Evolutionary conservation across 2,888 invertebrate genomes (phyloP).

Genomic region (Linnaemya vulpina): DNA sequence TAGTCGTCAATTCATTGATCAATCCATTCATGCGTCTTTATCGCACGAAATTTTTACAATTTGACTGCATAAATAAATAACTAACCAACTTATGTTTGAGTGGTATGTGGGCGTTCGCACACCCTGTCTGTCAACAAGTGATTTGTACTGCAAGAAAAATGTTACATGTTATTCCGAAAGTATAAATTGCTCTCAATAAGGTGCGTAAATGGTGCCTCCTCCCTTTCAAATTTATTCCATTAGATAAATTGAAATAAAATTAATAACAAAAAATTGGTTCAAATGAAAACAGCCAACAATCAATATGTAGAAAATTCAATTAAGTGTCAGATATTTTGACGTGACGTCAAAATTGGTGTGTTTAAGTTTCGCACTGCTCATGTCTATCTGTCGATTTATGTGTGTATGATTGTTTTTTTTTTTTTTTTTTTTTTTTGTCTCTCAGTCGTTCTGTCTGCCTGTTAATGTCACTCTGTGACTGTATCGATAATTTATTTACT

Average conservation of each 20-base stretch:
- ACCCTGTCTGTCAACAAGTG: constrained; percentile 71
- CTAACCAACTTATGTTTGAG: constrained; percentile 13
- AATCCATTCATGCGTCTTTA: constrained; percentile 8
- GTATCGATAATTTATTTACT: constrained; percentile 64
- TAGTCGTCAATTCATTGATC: constrained; percentile 35
- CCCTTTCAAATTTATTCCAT: constrained; percentile 56
- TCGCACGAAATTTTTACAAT: constrained; percentile 20
- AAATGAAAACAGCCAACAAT: constrained; percentile 44
- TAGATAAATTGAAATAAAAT: constrained; percentile 3
- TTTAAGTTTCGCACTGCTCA: constrained; percentile 66
- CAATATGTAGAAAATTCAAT: constrained; percentile 58
- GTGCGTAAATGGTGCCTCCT: constrained; percentile 67
- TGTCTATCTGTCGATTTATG: constrained; percentile 7
- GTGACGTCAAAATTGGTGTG: constrained; percentile 61
- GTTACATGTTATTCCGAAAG: constrained; percentile 40
- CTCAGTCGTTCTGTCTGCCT: constrained; percentile 42
- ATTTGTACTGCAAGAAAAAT: constrained; percentile 43
- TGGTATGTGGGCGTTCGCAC: constrained; percentile 65
- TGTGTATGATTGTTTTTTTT: neutral
- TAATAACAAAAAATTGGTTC: constrained; percentile 5
- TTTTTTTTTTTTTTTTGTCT: constrained; percentile 16
- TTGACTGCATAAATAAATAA: constrained; percentile 52
- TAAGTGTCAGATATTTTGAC: constrained; percentile 60
- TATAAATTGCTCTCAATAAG: constrained; percentile 56
- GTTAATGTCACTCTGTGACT: constrained; percentile 58